Percentiles rank a stretch among this genome's conserved stretches.
Evolutionary conservation across 2,113 vertebrate genomes (phyloP).

Genomic region (Bos taurus): DNA sequence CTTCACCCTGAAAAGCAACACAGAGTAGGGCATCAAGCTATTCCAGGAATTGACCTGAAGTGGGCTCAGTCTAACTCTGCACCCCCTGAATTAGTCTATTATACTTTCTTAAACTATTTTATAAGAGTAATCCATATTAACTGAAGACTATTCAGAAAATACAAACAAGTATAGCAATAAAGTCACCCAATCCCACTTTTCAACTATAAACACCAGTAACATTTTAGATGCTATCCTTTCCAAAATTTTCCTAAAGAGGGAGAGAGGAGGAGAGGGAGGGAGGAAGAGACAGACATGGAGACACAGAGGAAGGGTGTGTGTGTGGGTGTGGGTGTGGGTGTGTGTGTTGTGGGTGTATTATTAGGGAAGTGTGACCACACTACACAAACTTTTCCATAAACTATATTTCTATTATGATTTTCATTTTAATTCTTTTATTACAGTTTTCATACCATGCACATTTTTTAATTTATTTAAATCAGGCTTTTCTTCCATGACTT

Average conservation of each 20-base stretch:
- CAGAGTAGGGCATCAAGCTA: slow-evolving; percentile 18
- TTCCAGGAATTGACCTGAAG: background rate
- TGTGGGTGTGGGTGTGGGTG: background rate
- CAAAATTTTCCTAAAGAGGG: background rate
- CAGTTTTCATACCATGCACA: background rate
- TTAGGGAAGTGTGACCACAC: background rate
- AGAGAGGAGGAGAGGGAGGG: accelerated
- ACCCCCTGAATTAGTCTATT: background rate
- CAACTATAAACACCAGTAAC: background rate
- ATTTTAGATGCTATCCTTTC: background rate
- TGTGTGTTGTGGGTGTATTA: background rate
- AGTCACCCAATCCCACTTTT: background rate
- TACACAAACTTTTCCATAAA: background rate
- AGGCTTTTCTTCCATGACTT: background rate
- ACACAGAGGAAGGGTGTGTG: background rate
- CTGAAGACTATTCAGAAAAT: background rate
- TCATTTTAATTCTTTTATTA: background rate
- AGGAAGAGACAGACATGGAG: background rate
- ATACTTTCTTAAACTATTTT: background rate
- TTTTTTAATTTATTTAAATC: background rate
- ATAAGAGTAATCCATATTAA: background rate
- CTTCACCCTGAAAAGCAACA: slow-evolving; percentile 87
- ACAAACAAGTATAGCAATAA: background rate
- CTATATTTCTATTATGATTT: background rate
- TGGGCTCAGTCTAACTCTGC: background rate